These are phyloP conservation scores for Platerodrilus igneus DNA, from an alignment of 2,888 invertebrate genomes.

Conservation along the genomic window DNA sequence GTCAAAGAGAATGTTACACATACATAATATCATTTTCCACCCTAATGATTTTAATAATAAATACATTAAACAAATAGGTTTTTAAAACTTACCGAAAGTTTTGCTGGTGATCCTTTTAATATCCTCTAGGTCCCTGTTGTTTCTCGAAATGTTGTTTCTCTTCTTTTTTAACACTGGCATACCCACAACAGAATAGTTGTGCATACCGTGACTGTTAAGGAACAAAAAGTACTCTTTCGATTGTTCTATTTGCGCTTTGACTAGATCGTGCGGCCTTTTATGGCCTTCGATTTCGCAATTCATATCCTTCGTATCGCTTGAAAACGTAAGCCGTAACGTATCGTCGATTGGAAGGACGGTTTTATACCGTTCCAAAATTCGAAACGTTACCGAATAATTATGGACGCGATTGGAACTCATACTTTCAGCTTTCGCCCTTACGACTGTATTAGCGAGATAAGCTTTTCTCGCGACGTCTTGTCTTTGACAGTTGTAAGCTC, in stretches of 20 bases:
- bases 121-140: constrained; percentile 32
- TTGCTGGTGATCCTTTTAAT: constrained; percentile 37
- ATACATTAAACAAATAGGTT: not conserved
- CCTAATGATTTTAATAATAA: constrained; percentile 14
- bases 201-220: constrained; percentile 54
- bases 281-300: constrained; percentile 38
- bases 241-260: constrained; percentile 54
- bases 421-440: constrained; percentile 61
- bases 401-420: constrained; percentile 55
- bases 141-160: constrained; percentile 35
- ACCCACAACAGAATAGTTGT: constrained; percentile 55
- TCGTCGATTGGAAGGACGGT: constrained; percentile 48
- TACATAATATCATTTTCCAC: constrained; percentile 23
- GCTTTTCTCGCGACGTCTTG: constrained; percentile 62
- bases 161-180: constrained; percentile 49
- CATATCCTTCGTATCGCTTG: constrained; percentile 42
- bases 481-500: constrained; percentile 54
- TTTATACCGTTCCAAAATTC: constrained; percentile 60
- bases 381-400: constrained; percentile 63
- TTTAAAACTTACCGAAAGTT: constrained; percentile 38
- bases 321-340: constrained; percentile 52
- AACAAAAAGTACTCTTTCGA: constrained; percentile 58
- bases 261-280: constrained; percentile 43
- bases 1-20: constrained; percentile 24
- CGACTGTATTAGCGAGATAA: constrained; percentile 61